Evolutionary conservation across 2,888 invertebrate species (phyloP).

Genomic region (Biston stratarius): DNA sequence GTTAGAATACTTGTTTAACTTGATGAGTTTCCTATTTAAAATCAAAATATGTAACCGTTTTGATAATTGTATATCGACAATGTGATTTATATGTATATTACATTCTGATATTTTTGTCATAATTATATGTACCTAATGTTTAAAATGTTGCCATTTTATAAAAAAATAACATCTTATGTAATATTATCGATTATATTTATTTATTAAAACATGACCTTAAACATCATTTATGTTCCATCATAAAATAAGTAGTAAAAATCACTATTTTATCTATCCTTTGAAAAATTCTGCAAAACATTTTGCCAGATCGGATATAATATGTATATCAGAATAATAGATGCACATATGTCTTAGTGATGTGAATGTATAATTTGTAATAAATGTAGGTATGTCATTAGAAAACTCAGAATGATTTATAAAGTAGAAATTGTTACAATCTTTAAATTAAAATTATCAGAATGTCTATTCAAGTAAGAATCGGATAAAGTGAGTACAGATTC

Average conservation of each 20-base stretch:
- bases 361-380: conserved; percentile 33
- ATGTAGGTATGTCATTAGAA: conserved; percentile 26
- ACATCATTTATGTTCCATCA: conserved; percentile 40
- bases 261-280: conserved; percentile 36
- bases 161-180: conserved; percentile 35
- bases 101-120: conserved; percentile 45
- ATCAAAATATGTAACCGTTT: conserved; percentile 28
- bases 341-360: conserved; percentile 34
- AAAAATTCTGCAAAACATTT: conserved; percentile 28
- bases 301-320: conserved; percentile 6
- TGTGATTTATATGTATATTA: conserved; percentile 42
- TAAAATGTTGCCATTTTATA: conserved; percentile 29
- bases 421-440: conserved; percentile 32
- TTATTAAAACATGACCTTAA: conserved; percentile 44
- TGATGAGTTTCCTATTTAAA: conserved; percentile 23
- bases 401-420: conserved; percentile 17
- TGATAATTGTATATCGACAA: conserved; percentile 44
- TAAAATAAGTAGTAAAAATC: conserved; percentile 43
- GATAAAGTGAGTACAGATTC: conserved; percentile 61
- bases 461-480: conserved; percentile 33
- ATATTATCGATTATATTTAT: conserved; percentile 41
- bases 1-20: conserved; percentile 20
- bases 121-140: conserved; percentile 33
- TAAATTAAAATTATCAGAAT: conserved; percentile 26
- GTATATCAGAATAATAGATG: conserved; percentile 12